Evolutionary conservation across 2,888 invertebrate species (phyloP), one percentile per base, ranked within the genome.

Genomic region (Salticus scenicus): DNA sequence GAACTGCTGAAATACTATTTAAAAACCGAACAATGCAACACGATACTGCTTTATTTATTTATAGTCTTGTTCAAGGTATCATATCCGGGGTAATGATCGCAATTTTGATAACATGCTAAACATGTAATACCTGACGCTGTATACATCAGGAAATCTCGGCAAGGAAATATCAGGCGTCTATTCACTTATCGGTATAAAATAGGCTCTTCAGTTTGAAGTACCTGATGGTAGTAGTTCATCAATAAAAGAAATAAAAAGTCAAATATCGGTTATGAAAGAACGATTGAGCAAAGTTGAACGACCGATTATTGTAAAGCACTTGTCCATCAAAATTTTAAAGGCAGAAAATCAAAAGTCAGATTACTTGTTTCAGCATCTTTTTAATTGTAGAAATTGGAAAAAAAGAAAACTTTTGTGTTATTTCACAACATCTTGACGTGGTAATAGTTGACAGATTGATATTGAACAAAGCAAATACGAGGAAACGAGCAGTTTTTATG

Each of bases 401-500:
- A n/a, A n/a, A n/a, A 24, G 57, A 17, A 57, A 12, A 17, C 37
- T 24, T 57, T 24, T 2, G 24, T 1, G 57, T 24, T 37, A 24
- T 24, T 57, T 47, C 47, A 12, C 7, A 47, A 47, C 47, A 17
- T 5, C n/a, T 7, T 12, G 12, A 47, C 10, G 47, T 7, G 12
- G 37, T 10, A 17, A 10, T 47, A 47, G 47, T 47, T 47, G 12
- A 47, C 17, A n/a, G 47, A 47, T 12, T 8, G 12, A 5, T 5
- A 47, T 2, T 47, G 2, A 24, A 4, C 57, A 57, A 57, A 57
- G 12, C 24, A 24, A 57, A 47, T 47, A 10, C 12, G 28, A 73
- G 24, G 33, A 73, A 51, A 30, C 28, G 31, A 27, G 17, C n/a
- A 70, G 64, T 17, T 42, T 73, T 71, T 30, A 57, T 71, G 78